A percentile compares a stretch with the other conserved stretches of the same genome.
Evolutionary conservation across 2,113 vertebrate species (phyloP).

Genomic region (Prinia subflava): DNA sequence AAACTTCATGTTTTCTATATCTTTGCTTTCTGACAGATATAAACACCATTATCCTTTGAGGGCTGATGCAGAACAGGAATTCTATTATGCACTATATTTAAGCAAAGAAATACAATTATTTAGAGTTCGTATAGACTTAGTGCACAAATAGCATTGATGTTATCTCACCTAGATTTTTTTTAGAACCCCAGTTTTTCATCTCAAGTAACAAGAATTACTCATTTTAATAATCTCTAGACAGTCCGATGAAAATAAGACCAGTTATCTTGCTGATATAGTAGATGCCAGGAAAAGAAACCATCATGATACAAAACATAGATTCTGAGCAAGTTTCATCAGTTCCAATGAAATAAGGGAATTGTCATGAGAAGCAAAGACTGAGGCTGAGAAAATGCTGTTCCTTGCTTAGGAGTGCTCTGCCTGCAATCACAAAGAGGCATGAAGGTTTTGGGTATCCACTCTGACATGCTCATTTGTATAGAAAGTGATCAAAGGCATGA

Average conservation of each 20-base stretch:
- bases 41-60: background rate
- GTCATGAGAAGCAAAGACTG: background rate
- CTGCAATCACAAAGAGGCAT: background rate
- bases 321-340: background rate
- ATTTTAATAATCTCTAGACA: background rate
- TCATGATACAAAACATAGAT: background rate
- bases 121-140: background rate
- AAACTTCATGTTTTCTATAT: background rate
- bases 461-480: background rate
- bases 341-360: background rate
- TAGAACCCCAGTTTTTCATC: background rate
- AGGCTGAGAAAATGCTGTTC: background rate
- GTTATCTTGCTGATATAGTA: background rate
- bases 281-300: background rate
- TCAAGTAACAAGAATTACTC: background rate
- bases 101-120: background rate
- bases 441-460: background rate
- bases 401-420: background rate
- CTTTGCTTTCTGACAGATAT: background rate
- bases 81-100: background rate
- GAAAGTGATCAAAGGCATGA: conserved; percentile 19
- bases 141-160: background rate
- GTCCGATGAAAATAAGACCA: background rate
- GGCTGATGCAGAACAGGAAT: background rate
- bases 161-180: background rate